Conservation (phyloP, 2,888 invertebrate species). For the Amitus sp. region DNA sequence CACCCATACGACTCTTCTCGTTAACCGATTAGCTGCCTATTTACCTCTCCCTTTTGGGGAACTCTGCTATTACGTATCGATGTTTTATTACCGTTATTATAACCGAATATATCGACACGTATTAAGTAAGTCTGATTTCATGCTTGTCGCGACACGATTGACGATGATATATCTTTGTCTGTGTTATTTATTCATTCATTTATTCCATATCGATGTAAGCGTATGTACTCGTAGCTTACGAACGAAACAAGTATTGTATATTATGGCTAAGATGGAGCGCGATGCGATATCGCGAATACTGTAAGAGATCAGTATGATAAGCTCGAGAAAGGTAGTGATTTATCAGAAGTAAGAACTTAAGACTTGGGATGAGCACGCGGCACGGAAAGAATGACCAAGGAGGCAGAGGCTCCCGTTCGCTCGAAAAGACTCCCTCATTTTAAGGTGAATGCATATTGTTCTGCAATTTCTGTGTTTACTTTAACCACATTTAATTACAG, state of each 20-base stretch:
- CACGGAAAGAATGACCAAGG: slow-evolving; percentile 57
- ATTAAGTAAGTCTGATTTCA: slow-evolving; percentile 53
- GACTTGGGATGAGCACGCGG: slow-evolving; percentile 62
- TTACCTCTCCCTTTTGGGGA: slow-evolving; percentile 56
- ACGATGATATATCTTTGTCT: slow-evolving; percentile 40
- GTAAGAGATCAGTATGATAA: no score
- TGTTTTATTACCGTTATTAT: slow-evolving; percentile 32
- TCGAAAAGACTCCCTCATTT: slow-evolving; percentile 62
- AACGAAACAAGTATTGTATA: slow-evolving; percentile 59
- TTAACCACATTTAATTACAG: slow-evolving; percentile 62
- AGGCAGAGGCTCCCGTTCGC: slow-evolving; percentile 57
- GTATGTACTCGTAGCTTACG: slow-evolving; percentile 58
- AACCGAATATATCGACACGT: slow-evolving; percentile 26
- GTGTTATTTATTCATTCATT: slow-evolving; percentile 49
- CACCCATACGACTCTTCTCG: slow-evolving; percentile 65
- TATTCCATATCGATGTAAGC: slow-evolving; percentile 46
- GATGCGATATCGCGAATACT: no score
- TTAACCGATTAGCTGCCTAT: slow-evolving; percentile 63
- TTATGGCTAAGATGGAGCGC: slow-evolving; percentile 55
- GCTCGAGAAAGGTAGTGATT: no score
- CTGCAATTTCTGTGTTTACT: slow-evolving; percentile 66
- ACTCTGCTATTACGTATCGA: slow-evolving; percentile 46
- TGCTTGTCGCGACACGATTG: slow-evolving; percentile 40
- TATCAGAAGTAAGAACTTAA: no score
- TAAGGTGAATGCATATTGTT: slow-evolving; percentile 66